phyloP scores from a whole-genome alignment of 2,797 vertebrate genomes.

The Aselliscus stoliczkanus region DNA sequence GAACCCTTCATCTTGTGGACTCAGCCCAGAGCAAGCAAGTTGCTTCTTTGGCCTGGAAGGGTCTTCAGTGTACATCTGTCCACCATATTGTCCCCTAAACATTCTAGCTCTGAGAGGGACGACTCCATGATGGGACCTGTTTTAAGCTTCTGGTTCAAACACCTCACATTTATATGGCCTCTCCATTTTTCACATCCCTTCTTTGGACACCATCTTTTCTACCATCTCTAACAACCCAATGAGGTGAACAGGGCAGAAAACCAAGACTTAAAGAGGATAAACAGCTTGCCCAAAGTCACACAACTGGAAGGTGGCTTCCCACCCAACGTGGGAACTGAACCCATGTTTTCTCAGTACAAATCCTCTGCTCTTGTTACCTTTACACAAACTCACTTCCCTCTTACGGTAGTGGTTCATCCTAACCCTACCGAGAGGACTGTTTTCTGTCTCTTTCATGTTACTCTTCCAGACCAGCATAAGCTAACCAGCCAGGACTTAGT shows the following conservation, averaged over 20 bases:
- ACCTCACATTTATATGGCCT: background rate
- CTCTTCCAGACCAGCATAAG: background rate
- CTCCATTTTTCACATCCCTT: background rate
- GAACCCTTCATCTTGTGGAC: background rate
- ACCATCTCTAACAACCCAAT: background rate
- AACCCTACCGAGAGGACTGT: background rate
- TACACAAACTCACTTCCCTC: background rate
- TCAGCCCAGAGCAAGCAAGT: background rate
- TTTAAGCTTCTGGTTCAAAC: background rate
- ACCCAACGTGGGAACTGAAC: background rate
- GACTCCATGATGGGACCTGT: background rate
- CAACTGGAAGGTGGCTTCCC: background rate
- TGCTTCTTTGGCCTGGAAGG: background rate
- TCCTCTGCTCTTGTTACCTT: background rate
- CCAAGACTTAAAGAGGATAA: background rate
- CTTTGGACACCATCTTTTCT: background rate
- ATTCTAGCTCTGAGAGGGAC: background rate
- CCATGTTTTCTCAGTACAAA: background rate
- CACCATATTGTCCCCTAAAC: background rate
- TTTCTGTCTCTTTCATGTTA: background rate
- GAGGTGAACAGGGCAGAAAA: background rate
- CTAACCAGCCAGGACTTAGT: background rate
- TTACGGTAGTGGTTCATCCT: background rate
- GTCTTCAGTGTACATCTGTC: background rate
- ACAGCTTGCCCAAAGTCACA: background rate